Base-by-base conservation (phyloP, 2,113 vertebrate species). In the Cathartes aura region DNA sequence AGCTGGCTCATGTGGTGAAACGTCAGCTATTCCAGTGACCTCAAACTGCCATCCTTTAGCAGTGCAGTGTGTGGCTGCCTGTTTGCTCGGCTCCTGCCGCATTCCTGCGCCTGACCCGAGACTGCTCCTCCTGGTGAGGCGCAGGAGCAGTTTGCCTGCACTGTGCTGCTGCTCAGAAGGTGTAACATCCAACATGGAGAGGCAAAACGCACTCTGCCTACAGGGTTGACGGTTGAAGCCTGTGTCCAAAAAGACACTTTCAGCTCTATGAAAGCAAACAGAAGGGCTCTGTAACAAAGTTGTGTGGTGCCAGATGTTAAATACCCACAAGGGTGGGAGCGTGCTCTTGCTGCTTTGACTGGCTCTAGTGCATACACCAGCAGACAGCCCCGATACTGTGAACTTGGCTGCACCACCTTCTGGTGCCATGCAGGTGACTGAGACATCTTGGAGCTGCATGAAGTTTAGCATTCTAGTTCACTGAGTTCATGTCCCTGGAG, bases 21-120 rank as follows among this genome's bases (percentile, higher is more conserved):
- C 29, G 45, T 30, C 70, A 81, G 30, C 80, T 58, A 1, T 29
- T 29, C 29, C 45, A 16, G 55, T 34, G 72, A 12, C 40, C 91
- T 86, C 45, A 5, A 4, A 6, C 20, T n/a, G 32, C 71, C 42
- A 27, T 55, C 74, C 64, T 43, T 30, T 1, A 71, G 84, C 92
- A 38, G 81, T 27, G 38, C 70, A 26, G 42, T 1, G 3, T 15
- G 58, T 36, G 82, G 38, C 76, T 81, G 76, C 52, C 74, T 58
- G 45, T 15, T 60, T 70, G 40, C 81, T 66, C 6, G 12, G 68
- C 81, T 73, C 2, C 11, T 53, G 68, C 64, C 40, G 58, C 3
- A 2, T 80, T 72, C 26, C n/a, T 42, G 21, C 12, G 4, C 70
- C 50, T 45, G 19, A 13, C 15, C 0, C 0, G 38, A 2, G 19